Conservation (phyloP, 2,113 vertebrate genomes). For the Serilophus lunatus region DNA sequence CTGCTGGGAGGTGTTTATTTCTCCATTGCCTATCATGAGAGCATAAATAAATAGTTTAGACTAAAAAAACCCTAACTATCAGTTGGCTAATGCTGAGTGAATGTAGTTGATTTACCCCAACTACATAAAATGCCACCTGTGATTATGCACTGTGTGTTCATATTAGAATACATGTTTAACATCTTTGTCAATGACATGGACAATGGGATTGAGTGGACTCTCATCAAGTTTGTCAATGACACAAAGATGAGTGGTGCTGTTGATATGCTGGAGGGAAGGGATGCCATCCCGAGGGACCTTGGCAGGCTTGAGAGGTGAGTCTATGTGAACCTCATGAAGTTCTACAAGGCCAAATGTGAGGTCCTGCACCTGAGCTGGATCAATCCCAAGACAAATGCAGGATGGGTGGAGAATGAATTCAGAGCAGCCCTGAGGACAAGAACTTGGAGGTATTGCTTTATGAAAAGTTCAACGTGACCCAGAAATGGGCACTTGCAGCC, state of each 20-base stretch:
- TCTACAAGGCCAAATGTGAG: neutral
- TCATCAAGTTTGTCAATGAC: neutral
- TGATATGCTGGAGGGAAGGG: neutral
- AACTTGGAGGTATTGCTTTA: neutral
- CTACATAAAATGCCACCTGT: neutral
- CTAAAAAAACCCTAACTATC: neutral
- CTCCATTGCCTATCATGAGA: neutral
- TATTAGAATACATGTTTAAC: neutral
- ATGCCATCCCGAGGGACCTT: neutral
- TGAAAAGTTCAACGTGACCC: neutral
- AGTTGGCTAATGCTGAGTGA: neutral
- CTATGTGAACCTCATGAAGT: rapidly evolving
- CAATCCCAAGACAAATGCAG: neutral
- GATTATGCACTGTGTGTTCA: neutral
- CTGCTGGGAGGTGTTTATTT: neutral
- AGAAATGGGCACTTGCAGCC: neutral
- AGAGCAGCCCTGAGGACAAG: neutral
- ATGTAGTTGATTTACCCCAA: neutral
- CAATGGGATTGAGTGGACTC: rapidly evolving
- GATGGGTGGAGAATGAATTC: neutral
- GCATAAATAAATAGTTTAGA: neutral
- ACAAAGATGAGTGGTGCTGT: rapidly evolving
- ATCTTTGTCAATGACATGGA: neutral
- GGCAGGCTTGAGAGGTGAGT: neutral
- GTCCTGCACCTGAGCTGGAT: neutral